Base-by-base conservation (phyloP, 2,888 invertebrate species). In the Syritta pipiens region DNA sequence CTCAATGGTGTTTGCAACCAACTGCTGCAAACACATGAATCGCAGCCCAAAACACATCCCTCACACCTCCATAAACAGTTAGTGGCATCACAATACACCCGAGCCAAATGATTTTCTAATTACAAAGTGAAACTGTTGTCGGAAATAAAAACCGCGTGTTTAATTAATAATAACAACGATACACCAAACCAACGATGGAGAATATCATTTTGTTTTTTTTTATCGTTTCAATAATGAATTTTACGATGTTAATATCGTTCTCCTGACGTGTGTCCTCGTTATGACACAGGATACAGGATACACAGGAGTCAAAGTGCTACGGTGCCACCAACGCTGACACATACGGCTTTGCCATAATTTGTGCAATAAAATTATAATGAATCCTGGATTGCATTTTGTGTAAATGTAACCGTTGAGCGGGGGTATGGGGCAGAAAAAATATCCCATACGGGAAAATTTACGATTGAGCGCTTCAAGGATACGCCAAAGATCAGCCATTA, bases 141-240 rank as follows among this genome's bases (percentile, higher is more conserved):
- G 3, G 65, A 35, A 59, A 53, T 49, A 67, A 59, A n/a, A 60
- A 37, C 30, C 28, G 30, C 5, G 7, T 19, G 5, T 67, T 75
- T 67, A 67, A 60, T 75, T 67, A 65, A 53, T 67, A 48, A 37
- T 37, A 4, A 3, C 37, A 2, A 10, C 12, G 9, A 14, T 24
- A 17, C 12, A 48, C 35, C 19, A 28, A 14, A 4, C 24, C 26
- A 19, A 26, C 19, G 24, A 14, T 37, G n/a, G 22, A 63, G 19
- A 28, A 67, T 7, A 20, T 10, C 12, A 4, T 10, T 10, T 1
- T 42, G 20, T 19, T 28, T 10, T 24, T 26, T 32, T 75, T 75
- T 46, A 75, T 67, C 67, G 74, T 75, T 75, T 75, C 74, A 75
- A 75, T 75, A 53, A 75, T 67, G 53, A 67, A 75, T 75, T 75